Conservation (phyloP, 2,797 vertebrate species). For the Tangara arthus region DNA sequence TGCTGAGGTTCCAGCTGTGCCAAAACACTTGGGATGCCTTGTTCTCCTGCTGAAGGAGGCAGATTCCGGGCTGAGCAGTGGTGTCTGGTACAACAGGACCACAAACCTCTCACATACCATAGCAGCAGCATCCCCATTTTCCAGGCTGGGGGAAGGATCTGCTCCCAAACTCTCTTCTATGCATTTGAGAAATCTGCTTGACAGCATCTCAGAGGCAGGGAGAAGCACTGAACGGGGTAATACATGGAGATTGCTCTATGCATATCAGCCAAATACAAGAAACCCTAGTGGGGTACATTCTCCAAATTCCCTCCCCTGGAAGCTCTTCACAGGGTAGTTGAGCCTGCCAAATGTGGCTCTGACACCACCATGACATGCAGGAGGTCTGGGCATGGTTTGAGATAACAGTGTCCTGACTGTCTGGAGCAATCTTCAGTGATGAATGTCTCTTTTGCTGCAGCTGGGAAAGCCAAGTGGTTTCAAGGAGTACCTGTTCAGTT, state of each 20-base stretch:
- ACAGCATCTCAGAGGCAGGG: neutral
- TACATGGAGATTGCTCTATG: neutral
- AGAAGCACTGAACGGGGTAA: neutral
- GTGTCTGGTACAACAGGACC: neutral
- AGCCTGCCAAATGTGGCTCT: neutral
- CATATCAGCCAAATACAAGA: neutral
- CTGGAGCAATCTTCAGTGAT: neutral
- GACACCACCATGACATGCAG: neutral
- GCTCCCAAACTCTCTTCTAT: neutral
- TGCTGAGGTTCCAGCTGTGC: neutral
- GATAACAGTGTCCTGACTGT: neutral
- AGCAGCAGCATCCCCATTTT: neutral
- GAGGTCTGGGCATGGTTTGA: neutral
- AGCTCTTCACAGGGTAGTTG: neutral
- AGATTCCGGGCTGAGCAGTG: neutral
- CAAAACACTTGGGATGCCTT: neutral
- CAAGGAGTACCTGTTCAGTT: neutral
- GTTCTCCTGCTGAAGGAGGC: neutral
- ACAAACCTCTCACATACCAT: rapidly evolving
- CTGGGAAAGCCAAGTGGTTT: neutral
- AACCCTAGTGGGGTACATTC: neutral
- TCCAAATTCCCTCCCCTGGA: neutral
- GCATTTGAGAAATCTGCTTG: neutral
- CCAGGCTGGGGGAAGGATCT: neutral
- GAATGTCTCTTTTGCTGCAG: neutral